phyloP scores from a whole-genome alignment of 2,797 vertebrate genomes.

The Nasua narica region DNA sequence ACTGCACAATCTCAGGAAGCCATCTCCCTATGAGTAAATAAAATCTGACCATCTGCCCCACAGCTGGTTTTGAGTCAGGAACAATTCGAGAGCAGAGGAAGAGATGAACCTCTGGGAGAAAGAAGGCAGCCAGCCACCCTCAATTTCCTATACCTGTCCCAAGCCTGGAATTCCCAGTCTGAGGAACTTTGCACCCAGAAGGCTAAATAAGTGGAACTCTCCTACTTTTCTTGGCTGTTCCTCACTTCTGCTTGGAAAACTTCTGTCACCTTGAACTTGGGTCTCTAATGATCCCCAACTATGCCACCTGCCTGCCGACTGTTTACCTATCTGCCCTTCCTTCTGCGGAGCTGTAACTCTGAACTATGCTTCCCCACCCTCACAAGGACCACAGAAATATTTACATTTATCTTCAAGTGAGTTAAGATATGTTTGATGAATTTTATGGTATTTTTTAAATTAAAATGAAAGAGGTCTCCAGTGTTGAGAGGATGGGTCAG shows the following conservation, averaged over 20 bases:
- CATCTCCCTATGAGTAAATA: background rate
- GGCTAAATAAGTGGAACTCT: background rate
- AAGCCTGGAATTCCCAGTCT: background rate
- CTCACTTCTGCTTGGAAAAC: background rate
- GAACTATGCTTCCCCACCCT: background rate
- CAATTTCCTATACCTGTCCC: background rate
- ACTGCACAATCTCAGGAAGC: constrained; percentile 21
- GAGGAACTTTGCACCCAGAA: background rate
- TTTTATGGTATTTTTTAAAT: background rate
- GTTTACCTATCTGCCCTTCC: background rate
- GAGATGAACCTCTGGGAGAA: background rate
- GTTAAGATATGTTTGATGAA: constrained; percentile 5
- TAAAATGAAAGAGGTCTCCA: background rate
- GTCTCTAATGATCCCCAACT: background rate
- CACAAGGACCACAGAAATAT: background rate
- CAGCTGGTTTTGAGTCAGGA: background rate
- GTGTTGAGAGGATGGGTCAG: background rate
- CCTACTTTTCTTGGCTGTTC: background rate
- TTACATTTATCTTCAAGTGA: constrained; percentile 3
- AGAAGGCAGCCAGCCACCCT: background rate
- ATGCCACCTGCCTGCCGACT: background rate
- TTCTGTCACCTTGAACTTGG: background rate
- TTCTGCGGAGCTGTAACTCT: background rate
- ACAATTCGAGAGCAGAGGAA: background rate
- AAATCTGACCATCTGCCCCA: background rate